Evolutionary conservation across 2,113 vertebrate species (phyloP).

Genomic region (Hystrix cristata): DNA sequence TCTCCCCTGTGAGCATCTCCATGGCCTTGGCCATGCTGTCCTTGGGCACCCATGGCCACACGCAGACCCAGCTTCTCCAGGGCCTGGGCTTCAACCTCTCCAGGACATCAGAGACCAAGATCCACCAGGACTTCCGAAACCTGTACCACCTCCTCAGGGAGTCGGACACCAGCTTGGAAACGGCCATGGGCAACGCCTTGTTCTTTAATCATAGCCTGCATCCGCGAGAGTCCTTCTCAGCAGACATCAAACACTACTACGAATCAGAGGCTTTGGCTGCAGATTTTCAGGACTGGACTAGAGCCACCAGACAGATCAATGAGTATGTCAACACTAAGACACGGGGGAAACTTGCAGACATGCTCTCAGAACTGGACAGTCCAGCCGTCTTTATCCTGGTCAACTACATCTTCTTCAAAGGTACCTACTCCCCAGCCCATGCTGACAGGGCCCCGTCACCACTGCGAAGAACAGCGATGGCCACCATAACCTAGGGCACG

Average conservation of each 20-base stretch:
- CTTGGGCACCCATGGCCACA: conserved; percentile 87
- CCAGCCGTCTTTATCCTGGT: conserved; percentile 44
- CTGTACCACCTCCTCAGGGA: conserved; percentile 88
- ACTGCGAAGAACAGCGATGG: background rate
- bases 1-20: conserved; percentile 93
- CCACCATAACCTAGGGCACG: background rate
- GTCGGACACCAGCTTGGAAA: conserved; percentile 82
- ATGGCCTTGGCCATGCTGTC: conserved; percentile 90
- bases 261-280: conserved; percentile 84
- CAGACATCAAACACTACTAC: conserved; percentile 87
- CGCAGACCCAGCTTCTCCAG: conserved; percentile 89
- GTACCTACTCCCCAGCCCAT: conserved; percentile 20
- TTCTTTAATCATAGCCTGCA: conserved; percentile 87
- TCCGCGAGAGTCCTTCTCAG: conserved; percentile 85
- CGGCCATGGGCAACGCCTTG: conserved; percentile 88
- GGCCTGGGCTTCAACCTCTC: conserved; percentile 89
- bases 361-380: background rate
- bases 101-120: conserved; percentile 77
- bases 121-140: conserved; percentile 89
- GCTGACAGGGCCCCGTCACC: background rate
- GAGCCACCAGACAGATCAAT: conserved; percentile 90
- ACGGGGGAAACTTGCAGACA: background rate
- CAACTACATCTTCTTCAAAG: conserved; percentile 79
- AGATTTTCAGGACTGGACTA: conserved; percentile 87
- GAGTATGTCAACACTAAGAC: conserved; percentile 86